Base-by-base conservation (phyloP, 2,888 invertebrate genomes). In the Penaeus monodon region DNA sequence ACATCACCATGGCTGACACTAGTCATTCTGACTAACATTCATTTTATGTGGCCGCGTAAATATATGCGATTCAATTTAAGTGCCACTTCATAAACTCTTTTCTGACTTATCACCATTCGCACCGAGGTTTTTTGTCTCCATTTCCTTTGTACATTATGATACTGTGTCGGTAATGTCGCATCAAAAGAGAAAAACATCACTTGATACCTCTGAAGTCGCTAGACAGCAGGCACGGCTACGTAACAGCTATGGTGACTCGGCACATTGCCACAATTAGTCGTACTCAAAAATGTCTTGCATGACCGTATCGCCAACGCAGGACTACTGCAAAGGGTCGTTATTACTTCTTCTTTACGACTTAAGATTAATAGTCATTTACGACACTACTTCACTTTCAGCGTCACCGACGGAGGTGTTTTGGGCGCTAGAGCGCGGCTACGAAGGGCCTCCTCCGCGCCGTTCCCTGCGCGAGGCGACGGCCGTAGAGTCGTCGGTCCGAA, bases 311-410 rank as follows among this genome's bases (percentile, higher is more conserved):
- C 24, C 84, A 29, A 44, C 27, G 81, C 70, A 63, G 81, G 73
- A 82, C 70, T 82, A 57, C 65, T 84, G 64, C 38, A n/a, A 77
- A 70, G 78, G 49, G 84, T 70, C 84, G 66, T 84, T 70, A 84
- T 84, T 84, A 84, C 70, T 78, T 70, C 78, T 84, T 65, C 84
- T 84, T 84, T 79, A 84, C 79, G 84, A 68, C 33, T 63, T 65
- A 68, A 77, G 84, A 84, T 84, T 84, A 84, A 84, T 84, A 84
- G 78, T 63, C 63, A 68, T 24, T 57, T 7, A 22, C 33, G 68
- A 78, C 78, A 78, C 84, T 49, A 68, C 78, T 68, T n/a, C 70
- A 27, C 63, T 64, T 22, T 17, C 83, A 64, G 76, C 65, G n/a
- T 38, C 76, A 29, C 76, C 63, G 57, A 27, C 57, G 49, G 63